phyloP scores from a whole-genome alignment of 2,888 invertebrate genomes.

The Allolobophora icterica region DNA sequence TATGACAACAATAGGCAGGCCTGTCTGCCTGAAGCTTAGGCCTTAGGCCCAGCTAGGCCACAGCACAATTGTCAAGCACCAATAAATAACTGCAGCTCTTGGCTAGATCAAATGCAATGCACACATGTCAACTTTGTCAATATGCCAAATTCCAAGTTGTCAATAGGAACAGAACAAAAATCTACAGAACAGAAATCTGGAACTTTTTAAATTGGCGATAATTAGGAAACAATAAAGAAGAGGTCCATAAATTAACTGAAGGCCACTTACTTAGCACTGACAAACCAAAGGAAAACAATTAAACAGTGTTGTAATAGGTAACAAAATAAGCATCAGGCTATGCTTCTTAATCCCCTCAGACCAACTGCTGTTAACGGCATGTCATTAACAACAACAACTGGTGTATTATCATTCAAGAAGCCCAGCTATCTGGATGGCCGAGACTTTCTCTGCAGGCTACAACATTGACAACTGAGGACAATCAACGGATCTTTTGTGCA shows the following conservation, averaged over 20 bases:
- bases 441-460: too few relatives aligned
- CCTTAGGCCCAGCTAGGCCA: neutral
- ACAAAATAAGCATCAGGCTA: neutral
- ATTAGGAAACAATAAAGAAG: neutral
- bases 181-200: neutral
- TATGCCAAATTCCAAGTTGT: neutral
- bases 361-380: neutral
- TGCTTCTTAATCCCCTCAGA: too few relatives aligned
- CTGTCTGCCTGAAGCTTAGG: neutral
- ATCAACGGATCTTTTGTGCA: too few relatives aligned
- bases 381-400: neutral
- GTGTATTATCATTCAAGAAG: neutral
- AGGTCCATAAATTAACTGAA: neutral
- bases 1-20: constrained; percentile 17
- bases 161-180: neutral
- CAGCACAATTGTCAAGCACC: neutral
- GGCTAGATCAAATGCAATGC: neutral
- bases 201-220: neutral
- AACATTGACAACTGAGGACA: neutral
- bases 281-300: neutral
- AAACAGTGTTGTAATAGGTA: neutral
- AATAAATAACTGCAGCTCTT: constrained; percentile 12
- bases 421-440: neutral
- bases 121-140: constrained; percentile 9
- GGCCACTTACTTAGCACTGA: neutral